Base-by-base conservation (phyloP, 2,113 vertebrate species). In the Alosa alosa region DNA sequence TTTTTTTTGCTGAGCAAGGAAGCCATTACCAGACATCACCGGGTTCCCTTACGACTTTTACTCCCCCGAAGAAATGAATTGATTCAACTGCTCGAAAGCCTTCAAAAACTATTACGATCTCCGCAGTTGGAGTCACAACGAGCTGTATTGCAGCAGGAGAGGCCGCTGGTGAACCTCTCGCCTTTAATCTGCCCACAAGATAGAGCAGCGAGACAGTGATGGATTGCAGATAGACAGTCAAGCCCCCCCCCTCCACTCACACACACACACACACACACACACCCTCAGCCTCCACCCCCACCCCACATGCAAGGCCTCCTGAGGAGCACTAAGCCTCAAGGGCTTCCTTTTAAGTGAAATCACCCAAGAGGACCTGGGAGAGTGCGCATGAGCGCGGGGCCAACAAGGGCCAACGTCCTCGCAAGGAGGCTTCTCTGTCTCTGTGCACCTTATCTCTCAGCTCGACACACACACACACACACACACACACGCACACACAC, bases 31-130 rank as follows among this genome's bases (percentile, higher is more conserved):
- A 88, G 85, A 87, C 86, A 86, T 88, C 20, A 52, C 78, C 49
- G 81, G 86, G 81, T 83, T 87, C 81, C 75, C 87, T 86, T 85
- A 90, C 86, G 89, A 87, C 83, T 87, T 89, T n/a, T n/a, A n/a
- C n/a, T n/a, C n/a, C n/a, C n/a, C n/a, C n/a, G n/a, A 60, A 85
- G 84, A 92, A 92, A 90, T 83, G 39, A 87, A 92, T 88, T 88
- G 60, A 91, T 81, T 86, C 41, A 55, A 84, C 84, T 81, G 86
- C 84, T 81, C 55, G 82, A 88, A 78, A 87, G 84, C 45, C 81
- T 85, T 90, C 84, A 86, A 84, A 90, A 91, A 83, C 55, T 7
- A 90, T 91, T 87, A 88, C n/a, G 25, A 81, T 55, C 15, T 9
- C 13, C 25, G 82, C 31, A 75, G 39, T 68, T 87, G 45, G 11